Percentiles rank a stretch among this genome's conserved stretches.
Conservation (phyloP, 2,888 invertebrate species). For the Loripinus fragilis region DNA sequence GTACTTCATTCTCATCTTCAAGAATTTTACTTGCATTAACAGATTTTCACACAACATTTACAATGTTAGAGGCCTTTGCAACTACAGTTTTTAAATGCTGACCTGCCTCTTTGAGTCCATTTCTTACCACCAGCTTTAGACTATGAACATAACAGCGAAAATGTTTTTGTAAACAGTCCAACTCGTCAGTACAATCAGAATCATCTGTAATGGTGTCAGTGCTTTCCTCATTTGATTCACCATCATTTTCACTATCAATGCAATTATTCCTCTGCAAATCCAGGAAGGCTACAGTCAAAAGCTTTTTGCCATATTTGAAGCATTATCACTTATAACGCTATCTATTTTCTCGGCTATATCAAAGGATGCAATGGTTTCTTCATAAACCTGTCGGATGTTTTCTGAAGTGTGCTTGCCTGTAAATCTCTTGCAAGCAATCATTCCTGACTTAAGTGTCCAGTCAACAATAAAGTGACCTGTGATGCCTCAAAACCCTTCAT, state of each 20-base stretch:
- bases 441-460: conserved; percentile 29
- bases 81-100: too few species aligned
- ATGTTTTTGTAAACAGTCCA: too few species aligned
- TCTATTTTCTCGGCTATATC: background rate
- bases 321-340: background rate
- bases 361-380: conserved; percentile 30
- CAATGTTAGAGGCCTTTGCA: too few species aligned
- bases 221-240: background rate
- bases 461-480: conserved; percentile 47
- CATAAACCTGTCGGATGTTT: conserved; percentile 41
- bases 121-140: too few species aligned
- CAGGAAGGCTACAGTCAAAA: background rate
- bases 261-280: background rate
- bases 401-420: conserved; percentile 36
- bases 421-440: conserved; percentile 31
- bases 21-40: too few species aligned
- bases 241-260: background rate
- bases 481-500: conserved; percentile 40
- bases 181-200: too few species aligned
- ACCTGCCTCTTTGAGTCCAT: too few species aligned
- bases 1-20: too few species aligned
- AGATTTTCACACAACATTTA: too few species aligned
- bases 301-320: background rate
- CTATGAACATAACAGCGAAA: too few species aligned
- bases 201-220: too few species aligned